phyloP scores from a whole-genome alignment of 2,113 vertebrate species.

The Cichladusa arquata region DNA sequence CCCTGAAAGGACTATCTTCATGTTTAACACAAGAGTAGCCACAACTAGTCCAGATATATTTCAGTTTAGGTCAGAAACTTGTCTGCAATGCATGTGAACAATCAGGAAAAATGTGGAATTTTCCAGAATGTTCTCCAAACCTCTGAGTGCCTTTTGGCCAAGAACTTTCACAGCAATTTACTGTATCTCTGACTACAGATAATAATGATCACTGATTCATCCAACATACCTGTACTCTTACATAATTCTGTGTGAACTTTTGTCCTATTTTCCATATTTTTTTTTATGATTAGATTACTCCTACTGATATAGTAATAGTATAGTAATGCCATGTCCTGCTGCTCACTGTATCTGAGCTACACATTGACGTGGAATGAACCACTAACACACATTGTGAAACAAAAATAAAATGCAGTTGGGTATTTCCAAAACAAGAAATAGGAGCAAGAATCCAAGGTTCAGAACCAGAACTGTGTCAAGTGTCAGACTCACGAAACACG shows the following conservation, averaged over 20 bases:
- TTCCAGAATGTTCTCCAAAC: neutral
- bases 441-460: neutral
- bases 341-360: neutral
- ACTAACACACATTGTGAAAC: neutral
- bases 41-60: neutral
- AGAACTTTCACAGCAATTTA: neutral
- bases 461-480: neutral
- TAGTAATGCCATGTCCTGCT: neutral
- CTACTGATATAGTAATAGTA: fast-evolving
- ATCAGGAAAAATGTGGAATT: neutral
- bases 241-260: neutral
- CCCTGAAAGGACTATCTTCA: neutral
- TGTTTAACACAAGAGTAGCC: neutral
- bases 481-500: fast-evolving
- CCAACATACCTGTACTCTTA: neutral
- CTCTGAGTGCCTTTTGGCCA: neutral
- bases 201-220: neutral
- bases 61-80: neutral
- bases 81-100: neutral
- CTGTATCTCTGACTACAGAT: neutral
- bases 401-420: neutral
- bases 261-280: neutral
- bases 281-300: neutral
- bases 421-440: neutral
- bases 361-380: neutral